These are phyloP conservation scores for Dinothrombium tinctorium DNA, from an alignment of 1,140 invertebrate genomes.

Conservation along the genomic window DNA sequence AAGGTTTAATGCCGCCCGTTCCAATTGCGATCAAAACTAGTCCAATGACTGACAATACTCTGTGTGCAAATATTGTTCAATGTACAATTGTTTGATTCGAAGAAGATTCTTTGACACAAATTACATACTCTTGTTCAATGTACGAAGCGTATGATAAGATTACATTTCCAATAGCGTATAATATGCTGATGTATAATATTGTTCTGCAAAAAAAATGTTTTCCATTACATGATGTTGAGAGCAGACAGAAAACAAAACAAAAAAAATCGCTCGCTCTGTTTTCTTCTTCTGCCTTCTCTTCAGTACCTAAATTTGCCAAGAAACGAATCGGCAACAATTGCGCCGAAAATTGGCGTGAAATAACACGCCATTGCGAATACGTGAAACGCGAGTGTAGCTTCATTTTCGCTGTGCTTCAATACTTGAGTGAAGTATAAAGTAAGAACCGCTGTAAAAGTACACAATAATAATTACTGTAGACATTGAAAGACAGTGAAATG, in stretches of 20 bases:
- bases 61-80: constrained; percentile 20
- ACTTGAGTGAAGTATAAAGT: constrained; percentile 47
- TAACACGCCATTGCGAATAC: constrained; percentile 58
- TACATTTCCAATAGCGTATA: constrained; percentile 63
- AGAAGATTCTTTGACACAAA: too few species aligned
- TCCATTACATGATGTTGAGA: too few species aligned
- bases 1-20: constrained; percentile 91
- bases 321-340: constrained; percentile 60
- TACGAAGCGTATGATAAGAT: constrained; percentile 32
- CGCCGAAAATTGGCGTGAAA: constrained; percentile 60
- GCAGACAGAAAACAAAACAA: too few species aligned
- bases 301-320: constrained; percentile 60
- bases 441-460: constrained; percentile 57
- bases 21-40: constrained; percentile 50
- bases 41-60: constrained; percentile 46
- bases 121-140: not conserved
- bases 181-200: constrained; percentile 26
- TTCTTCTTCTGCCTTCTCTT: too few species aligned
- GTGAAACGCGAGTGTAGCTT: constrained; percentile 56
- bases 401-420: constrained; percentile 34
- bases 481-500: too few species aligned
- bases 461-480: too few species aligned
- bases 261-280: too few species aligned
- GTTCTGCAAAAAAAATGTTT: constrained; percentile 22
- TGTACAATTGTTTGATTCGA: too few species aligned